A percentile compares a stretch with the other conserved stretches of the same genome.
Evolutionary conservation across 2,797 vertebrate species (phyloP).

Genomic region (Tadarida brasiliensis): DNA sequence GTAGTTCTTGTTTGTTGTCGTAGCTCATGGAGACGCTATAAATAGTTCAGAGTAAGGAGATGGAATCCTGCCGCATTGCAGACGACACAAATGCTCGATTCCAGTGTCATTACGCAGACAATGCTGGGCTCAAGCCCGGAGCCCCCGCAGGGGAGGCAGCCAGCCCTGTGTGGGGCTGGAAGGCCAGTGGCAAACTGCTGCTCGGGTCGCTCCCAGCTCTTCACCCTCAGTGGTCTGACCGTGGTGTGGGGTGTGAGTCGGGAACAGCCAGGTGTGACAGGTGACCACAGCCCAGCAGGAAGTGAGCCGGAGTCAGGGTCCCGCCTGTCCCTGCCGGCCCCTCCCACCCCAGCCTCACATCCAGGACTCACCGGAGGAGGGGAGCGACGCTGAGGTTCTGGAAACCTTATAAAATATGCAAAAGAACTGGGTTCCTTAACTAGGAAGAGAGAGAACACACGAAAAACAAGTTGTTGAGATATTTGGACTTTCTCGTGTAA

Average conservation of each 20-base stretch:
- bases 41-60: background rate
- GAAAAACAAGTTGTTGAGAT: fast-evolving
- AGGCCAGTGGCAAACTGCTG: fast-evolving
- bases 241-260: fast-evolving
- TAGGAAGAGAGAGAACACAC: background rate
- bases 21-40: background rate
- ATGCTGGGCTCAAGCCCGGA: fast-evolving
- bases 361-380: background rate
- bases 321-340: background rate
- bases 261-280: background rate
- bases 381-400: background rate
- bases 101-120: fast-evolving
- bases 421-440: fast-evolving
- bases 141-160: fast-evolving
- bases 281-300: background rate
- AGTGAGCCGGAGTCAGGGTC: fast-evolving
- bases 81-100: fast-evolving
- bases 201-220: background rate
- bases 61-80: background rate
- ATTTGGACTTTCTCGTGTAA: background rate
- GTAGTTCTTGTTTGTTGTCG: background rate
- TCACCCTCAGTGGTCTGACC: fast-evolving
- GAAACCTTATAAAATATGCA: fast-evolving
- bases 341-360: background rate
- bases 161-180: background rate